Base-by-base conservation (phyloP, 2,113 vertebrate species). In the Cyprinodon tularosa region DNA sequence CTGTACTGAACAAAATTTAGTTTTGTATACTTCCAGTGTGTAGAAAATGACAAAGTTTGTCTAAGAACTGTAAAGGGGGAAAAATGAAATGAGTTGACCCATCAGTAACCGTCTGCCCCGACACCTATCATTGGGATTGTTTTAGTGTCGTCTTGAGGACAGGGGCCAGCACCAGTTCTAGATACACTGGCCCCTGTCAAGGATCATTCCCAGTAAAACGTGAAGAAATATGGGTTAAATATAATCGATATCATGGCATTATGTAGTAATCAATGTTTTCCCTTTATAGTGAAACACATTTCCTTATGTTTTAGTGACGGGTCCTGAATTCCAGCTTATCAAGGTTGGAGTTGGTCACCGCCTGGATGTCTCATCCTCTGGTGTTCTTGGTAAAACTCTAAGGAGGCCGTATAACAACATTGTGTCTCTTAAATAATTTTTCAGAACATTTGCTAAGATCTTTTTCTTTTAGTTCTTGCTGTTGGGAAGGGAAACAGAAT, bases 281-380 rank as follows among this genome's bases (percentile, higher is more conserved):
- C 50, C 20, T 57, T 22, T 76, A 14, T 40, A 53, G 42, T 62
- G 4, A 9, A 3, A 47, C 45, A 44, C 7, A 44, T 62, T 71
- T 15, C 12, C 68, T 1, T 71, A 29, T 85, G 12, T 81, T 88
- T 39, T 82, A 99, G 97, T 98, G 3, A 88, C 86, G 71, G 98
- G 98, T 74, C 96, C 95, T 3, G 89, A 84, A 64, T 96, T 95
- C 89, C 90, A 87, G 78, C 82, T 69, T 39, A 80, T 98, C 50
- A 92, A 81, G 80, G 84, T 99, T 1, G 98, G 96, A 57, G 94
- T 94, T 0, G 98, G 98, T 36, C 96, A 97, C 88, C 95, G 88
- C 20, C 93, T 99, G 89, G 97, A 99, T 82, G 50, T 44, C 11
- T 91, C 85, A 29, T 93, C 97, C 0, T 99, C 98, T 3, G 98